A percentile compares a stretch with the other conserved stretches of the same genome.
phyloP scores from a whole-genome alignment of 2,113 vertebrate species.

The Chrysochloris asiatica region DNA sequence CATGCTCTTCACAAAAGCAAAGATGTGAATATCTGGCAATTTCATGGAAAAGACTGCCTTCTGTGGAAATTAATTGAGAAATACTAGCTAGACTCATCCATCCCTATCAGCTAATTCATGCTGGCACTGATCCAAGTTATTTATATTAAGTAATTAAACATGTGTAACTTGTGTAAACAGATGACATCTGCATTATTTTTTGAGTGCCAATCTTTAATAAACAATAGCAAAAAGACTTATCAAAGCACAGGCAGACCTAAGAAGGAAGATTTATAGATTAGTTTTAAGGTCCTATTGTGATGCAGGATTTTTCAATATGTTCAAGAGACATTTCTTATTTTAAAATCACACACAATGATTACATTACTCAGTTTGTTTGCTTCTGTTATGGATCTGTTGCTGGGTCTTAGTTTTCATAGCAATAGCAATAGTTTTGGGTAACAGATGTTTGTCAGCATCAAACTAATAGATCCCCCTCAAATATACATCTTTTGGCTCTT shows the following conservation, averaged over 20 bases:
- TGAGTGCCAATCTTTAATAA: constrained; percentile 39
- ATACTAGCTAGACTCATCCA: constrained; percentile 47
- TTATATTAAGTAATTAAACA: constrained; percentile 49
- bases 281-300: constrained; percentile 38
- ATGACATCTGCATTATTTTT: constrained; percentile 50
- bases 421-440: constrained; percentile 43
- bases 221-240: not conserved
- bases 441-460: constrained; percentile 33
- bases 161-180: constrained; percentile 18
- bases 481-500: no score
- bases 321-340: constrained; percentile 53
- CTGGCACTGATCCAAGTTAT: constrained; percentile 19
- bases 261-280: constrained; percentile 8
- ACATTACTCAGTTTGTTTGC: constrained; percentile 46
- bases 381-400: constrained; percentile 15
- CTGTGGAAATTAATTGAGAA: constrained; percentile 54
- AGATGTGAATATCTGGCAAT: no score
- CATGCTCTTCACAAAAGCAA: no score
- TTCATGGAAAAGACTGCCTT: constrained; percentile 29
- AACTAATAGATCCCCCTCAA: not conserved
- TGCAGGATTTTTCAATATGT: not conserved
- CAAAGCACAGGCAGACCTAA: constrained; percentile 38
- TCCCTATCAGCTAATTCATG: constrained; percentile 46
- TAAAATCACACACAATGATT: constrained; percentile 21
- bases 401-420: constrained; percentile 18